Evolutionary conservation across 2,113 vertebrate species (phyloP).

Genomic region (Taxidea taxus): DNA sequence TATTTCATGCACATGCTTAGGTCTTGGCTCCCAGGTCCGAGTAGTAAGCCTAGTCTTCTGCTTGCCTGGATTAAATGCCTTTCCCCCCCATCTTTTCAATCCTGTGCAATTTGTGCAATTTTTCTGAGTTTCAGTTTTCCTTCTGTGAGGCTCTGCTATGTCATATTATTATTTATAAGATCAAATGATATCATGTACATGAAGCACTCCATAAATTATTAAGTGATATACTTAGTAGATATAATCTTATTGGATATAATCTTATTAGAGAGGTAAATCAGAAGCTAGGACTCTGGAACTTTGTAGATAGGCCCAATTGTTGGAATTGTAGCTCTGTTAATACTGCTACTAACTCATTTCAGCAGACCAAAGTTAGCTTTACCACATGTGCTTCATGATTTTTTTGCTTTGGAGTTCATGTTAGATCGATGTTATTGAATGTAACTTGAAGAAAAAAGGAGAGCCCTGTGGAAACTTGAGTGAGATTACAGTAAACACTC

Average conservation of each 20-base stretch:
- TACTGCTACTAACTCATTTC: not conserved
- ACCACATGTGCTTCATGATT: not conserved
- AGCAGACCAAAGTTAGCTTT: constrained; percentile 3
- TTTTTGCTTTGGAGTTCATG: constrained; percentile 41
- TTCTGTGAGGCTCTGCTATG: not conserved
- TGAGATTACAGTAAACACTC: not conserved
- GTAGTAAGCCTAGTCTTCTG: not conserved
- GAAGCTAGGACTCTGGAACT: constrained; percentile 12
- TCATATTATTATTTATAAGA: constrained; percentile 36
- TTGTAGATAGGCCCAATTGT: not conserved
- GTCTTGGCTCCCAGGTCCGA: not conserved
- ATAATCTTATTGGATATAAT: not conserved
- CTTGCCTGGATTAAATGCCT: constrained; percentile 11
- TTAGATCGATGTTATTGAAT: constrained; percentile 24
- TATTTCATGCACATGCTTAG: not conserved
- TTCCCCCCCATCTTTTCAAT: not conserved
- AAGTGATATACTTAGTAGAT: not conserved
- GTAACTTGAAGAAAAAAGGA: not conserved
- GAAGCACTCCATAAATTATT: constrained; percentile 10
- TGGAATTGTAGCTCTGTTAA: not conserved
- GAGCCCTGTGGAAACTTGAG: not conserved
- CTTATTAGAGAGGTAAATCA: not conserved
- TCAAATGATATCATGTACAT: not conserved
- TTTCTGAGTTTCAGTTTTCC: not conserved
- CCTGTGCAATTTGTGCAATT: not conserved